Conservation (phyloP, 2,113 vertebrate genomes). For the Leuciscus idus region DNA sequence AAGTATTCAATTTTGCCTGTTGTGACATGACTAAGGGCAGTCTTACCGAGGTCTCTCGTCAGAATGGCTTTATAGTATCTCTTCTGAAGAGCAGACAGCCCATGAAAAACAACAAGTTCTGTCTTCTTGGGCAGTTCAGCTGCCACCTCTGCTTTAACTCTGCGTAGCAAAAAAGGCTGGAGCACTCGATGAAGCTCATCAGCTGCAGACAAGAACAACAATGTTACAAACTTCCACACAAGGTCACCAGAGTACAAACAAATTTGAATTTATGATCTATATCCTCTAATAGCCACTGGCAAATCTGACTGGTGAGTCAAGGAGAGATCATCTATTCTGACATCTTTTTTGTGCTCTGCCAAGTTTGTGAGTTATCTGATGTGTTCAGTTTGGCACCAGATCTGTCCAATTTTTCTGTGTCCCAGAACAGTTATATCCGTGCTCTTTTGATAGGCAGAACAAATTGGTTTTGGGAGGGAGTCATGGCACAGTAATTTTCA, state of each 20-base stretch:
- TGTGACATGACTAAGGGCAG: not conserved
- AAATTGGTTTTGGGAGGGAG: no score
- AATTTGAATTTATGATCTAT: not conserved
- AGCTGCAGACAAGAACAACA: slow-evolving; percentile 69
- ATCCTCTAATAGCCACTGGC: not conserved
- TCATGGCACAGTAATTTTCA: not conserved
- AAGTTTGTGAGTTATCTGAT: not conserved
- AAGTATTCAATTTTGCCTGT: not conserved
- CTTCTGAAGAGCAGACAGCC: slow-evolving; percentile 90
- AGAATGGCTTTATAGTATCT: slow-evolving; percentile 90
- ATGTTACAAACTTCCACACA: not conserved
- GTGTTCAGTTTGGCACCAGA: not conserved
- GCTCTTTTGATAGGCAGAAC: not conserved
- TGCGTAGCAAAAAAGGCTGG: slow-evolving; percentile 89
- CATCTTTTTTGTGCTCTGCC: not conserved
- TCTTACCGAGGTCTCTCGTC: slow-evolving; percentile 87
- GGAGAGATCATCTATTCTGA: slow-evolving; percentile 4
- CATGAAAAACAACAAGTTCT: slow-evolving; percentile 89
- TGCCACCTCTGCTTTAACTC: slow-evolving; percentile 89
- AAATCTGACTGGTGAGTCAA: slow-evolving; percentile 1
- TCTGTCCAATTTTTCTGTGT: not conserved
- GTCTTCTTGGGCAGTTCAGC: slow-evolving; percentile 87
- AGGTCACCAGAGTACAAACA: not conserved
- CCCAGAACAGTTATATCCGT: not conserved
- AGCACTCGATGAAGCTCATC: slow-evolving; percentile 83